Evolutionary conservation across 2,888 invertebrate genomes (phyloP).

Genomic region (Xiphydria camelus): DNA sequence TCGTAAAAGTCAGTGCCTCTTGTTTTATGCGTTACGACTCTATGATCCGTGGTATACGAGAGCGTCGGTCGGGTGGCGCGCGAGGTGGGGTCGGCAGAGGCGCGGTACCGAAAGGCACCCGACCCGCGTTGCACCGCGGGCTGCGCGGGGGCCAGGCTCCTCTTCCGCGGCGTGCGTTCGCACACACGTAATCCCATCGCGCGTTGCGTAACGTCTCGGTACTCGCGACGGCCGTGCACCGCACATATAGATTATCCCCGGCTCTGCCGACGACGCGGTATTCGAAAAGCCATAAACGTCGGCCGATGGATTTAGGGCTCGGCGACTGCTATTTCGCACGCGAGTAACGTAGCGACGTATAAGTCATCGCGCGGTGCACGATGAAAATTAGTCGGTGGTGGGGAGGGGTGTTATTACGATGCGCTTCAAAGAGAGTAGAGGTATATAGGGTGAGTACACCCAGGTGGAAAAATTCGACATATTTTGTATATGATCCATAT

Average conservation of each 20-base stretch:
- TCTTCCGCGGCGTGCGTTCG: too few species aligned
- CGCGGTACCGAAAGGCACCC: not conserved
- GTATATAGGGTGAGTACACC: too few species aligned
- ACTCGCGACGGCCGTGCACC: too few species aligned
- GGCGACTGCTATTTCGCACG: conserved; percentile 18
- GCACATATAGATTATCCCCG: not conserved
- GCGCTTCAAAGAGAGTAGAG: too few species aligned
- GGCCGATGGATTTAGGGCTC: conserved; percentile 23
- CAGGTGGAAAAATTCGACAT: too few species aligned
- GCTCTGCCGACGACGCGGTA: not conserved
- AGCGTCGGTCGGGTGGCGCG: too few species aligned
- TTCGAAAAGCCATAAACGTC: conserved; percentile 22
- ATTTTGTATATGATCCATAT: too few species aligned
- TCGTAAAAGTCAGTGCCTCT: conserved; percentile 42
- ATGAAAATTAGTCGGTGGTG: too few species aligned
- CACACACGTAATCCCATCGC: too few species aligned
- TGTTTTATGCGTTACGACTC: conserved; percentile 44
- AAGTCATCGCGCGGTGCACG: conserved; percentile 21
- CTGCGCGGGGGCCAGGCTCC: not conserved
- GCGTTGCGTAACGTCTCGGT: not conserved
- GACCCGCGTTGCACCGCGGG: not conserved
- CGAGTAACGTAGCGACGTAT: conserved; percentile 1
- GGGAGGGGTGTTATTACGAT: too few species aligned
- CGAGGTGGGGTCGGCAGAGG: not conserved
- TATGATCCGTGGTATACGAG: conserved; percentile 22